phyloP scores from a whole-genome alignment of 2,113 vertebrate species.

The Aythya baeri region DNA sequence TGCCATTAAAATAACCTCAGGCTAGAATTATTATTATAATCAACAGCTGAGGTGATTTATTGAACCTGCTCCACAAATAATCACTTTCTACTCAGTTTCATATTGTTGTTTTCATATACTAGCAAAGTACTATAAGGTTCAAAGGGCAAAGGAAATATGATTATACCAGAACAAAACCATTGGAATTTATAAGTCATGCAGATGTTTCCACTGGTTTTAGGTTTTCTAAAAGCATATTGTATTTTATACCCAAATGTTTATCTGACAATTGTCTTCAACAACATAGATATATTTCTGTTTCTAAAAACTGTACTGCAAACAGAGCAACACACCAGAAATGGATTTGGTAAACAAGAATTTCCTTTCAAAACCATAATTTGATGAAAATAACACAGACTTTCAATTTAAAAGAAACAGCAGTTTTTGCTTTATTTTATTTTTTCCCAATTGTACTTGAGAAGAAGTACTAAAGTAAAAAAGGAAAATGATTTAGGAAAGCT shows the following conservation, averaged over 20 bases:
- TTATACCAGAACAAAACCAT: constrained; percentile 31
- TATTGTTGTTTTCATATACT: not conserved
- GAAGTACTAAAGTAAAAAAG: not conserved
- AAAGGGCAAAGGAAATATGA: constrained; percentile 4
- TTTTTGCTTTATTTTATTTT: not conserved
- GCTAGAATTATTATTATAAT: not conserved
- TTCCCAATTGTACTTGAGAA: not conserved
- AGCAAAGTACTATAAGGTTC: not conserved
- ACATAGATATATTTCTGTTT: not conserved
- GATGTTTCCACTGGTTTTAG: constrained; percentile 37
- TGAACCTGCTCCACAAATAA: constrained; percentile 2
- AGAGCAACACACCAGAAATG: not conserved
- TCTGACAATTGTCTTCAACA: not conserved
- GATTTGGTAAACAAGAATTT: constrained; percentile 24
- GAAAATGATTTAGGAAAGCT: not conserved
- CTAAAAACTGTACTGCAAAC: constrained; percentile 3
- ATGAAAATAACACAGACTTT: not conserved
- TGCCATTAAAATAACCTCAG: not conserved
- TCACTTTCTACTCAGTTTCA: not conserved
- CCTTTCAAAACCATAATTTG: not conserved
- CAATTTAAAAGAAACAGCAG: not conserved
- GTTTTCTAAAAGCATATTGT: constrained; percentile 15
- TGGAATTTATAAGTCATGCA: not conserved
- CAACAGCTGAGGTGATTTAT: not conserved
- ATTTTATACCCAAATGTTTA: constrained; percentile 17